Base-by-base conservation (phyloP, 2,888 invertebrate genomes). In the Eurois occulta region DNA sequence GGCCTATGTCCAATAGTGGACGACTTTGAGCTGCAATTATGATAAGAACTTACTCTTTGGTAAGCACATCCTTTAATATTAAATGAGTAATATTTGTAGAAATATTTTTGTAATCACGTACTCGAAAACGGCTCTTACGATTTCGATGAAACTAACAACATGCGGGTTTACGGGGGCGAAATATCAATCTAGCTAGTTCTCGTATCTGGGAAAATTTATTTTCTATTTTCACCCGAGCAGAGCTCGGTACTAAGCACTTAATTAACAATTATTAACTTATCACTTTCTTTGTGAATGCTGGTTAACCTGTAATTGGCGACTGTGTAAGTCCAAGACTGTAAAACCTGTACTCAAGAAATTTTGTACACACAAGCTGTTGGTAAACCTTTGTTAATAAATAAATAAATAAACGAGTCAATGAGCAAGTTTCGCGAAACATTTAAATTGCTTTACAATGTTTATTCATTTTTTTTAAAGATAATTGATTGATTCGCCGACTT, bases 391-490 rank as follows among this genome's bases (percentile, higher is more conserved):
- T 35, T 35, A 35, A 35, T 35, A 35, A 35, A 35, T 35, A 35
- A 35, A 35, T 35, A 35, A 35, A 35, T 65, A n/a, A 58, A 77
- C 41, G 38, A 60, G 3, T 21, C 38, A 77, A 58, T 67, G 10
- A 35, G 28, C 8, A 41, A 11, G 28, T 10, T 18, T 69, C 18
- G 38, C 5, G 28, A n/a, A 43, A 62, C 35, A 60, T 69, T n/a
- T n/a, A n/a, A 41, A 69, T 62, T 62, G 32, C 41, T 62, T 28
- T 35, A 18, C 24, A 43, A 70, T 78, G 78, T 62, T 77, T 78
- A 78, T 70, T 78, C 70, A 78, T 78, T 64, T 6, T 43, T 78
- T 78, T 77, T 60, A 41, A 77, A n/a, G 18, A 21, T 35, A 77
- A 67, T 32, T 78, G 52, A 78, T 70, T 70, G 62, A 70, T 78